Base-by-base conservation (phyloP, 2,888 invertebrate species). In the Silvanus unidentatus region DNA sequence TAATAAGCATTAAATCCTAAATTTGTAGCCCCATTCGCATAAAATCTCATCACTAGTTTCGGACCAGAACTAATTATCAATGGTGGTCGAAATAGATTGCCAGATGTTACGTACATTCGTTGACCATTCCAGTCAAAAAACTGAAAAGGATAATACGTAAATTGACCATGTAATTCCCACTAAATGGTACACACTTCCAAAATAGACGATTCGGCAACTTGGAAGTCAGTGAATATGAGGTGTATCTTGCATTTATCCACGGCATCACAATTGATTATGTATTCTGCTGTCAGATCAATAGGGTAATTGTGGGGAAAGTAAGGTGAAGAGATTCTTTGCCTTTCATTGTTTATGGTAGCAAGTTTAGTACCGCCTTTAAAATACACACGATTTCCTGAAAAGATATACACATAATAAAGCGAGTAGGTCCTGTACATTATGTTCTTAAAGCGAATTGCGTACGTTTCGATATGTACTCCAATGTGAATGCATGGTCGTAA, bases 71-170 rank as follows among this genome's bases (percentile, higher is more conserved):
- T 81, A 5, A 80, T 71, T 22, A 84, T 77, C 12, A 82, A 76
- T 1, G 84, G 82, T 0, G 86, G 86, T 4, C 85, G 77, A 64
- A 85, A 85, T 52, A 77, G 73, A 38, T 78, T 76, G 0, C 84
- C 85, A 45, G 79, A 80, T 49, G 78, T 79, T 1, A 81, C 79
- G 53, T 81, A 79, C 54, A 83, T 65, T 55, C 82, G 75, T 66
- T 80, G 78, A 1, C 81, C 80, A 59, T 82, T 81, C 68, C 77
- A 80, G 63, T 84, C 84, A 56, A 81, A 83, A 60, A 84, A 79
- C 80, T 81, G 37, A 9, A 46, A 15, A 63, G 59, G 49, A 40
- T 43, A 10, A 8, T 14, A 14, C 37, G 14, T 5, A 22, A 22
- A 22, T 22, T 22, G 22, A 22, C 22, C 22, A 8, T 22, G 8